Conservation (phyloP, 1,140 invertebrate genomes). For the Dinothrombium tinctorium region DNA sequence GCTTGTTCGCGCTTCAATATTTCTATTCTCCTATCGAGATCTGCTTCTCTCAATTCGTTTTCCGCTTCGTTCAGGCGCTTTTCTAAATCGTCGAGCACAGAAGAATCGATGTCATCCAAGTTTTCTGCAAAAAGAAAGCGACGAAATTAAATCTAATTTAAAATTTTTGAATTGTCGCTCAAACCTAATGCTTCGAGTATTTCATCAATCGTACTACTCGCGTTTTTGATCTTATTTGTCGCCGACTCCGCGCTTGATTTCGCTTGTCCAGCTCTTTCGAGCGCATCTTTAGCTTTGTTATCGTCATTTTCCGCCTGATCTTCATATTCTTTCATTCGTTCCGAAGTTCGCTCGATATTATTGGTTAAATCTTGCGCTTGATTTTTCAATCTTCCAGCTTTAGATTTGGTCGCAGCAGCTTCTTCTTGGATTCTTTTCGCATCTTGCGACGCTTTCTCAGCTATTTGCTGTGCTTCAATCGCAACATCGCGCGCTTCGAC, state of each 20-base stretch:
- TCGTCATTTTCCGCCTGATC: constrained; percentile 45
- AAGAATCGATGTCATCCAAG: constrained; percentile 28
- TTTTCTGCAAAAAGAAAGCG: constrained; percentile 7
- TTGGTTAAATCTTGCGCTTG: constrained; percentile 46
- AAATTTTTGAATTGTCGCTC: background rate
- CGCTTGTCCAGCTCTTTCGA: constrained; percentile 57
- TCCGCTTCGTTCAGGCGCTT: constrained; percentile 44
- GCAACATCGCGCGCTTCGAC: constrained; percentile 46
- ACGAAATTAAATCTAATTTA: background rate
- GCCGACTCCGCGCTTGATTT: constrained; percentile 52
- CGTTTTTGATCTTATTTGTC: constrained; percentile 49
- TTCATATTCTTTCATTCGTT: constrained; percentile 41
- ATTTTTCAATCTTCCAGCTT: constrained; percentile 42
- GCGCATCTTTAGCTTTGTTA: constrained; percentile 39
- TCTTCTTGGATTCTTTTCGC: constrained; percentile 48
- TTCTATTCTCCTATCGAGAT: constrained; percentile 48
- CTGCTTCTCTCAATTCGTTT: constrained; percentile 37
- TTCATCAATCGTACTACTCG: constrained; percentile 42
- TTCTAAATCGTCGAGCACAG: constrained; percentile 42
- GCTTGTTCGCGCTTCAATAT: constrained; percentile 40
- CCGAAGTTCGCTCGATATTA: constrained; percentile 41
- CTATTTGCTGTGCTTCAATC: constrained; percentile 42
- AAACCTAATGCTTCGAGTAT: constrained; percentile 50
- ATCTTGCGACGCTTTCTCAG: constrained; percentile 42
- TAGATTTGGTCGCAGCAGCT: constrained; percentile 44